These are phyloP conservation scores for Macrophya annulata DNA, from an alignment of 2,888 invertebrate genomes.

Conservation along the genomic window DNA sequence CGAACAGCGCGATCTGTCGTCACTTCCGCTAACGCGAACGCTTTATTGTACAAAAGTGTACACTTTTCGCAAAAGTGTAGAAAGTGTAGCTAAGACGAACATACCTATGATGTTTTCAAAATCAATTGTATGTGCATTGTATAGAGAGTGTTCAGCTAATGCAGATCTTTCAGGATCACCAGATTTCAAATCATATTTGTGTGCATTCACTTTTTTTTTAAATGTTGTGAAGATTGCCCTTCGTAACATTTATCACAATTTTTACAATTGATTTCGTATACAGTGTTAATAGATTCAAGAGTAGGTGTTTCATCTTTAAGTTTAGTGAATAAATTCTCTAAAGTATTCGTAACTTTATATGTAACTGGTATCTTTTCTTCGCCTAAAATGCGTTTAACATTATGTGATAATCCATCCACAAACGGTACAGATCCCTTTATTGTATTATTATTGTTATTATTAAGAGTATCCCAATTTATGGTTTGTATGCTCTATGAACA, in stretches of 20 bases:
- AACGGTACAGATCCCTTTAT: not conserved
- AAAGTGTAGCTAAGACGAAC: too few relatives aligned
- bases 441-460: not conserved
- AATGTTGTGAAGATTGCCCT: not conserved
- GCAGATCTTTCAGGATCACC: not conserved
- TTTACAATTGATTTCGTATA: not conserved
- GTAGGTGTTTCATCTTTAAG: not conserved
- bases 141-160: not conserved
- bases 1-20: too few relatives aligned
- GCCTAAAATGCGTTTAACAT: not conserved
- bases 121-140: not conserved
- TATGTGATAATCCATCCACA: not conserved
- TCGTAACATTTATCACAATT: not conserved
- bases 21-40: too few relatives aligned
- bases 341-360: not conserved
- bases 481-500: conserved; percentile 48
- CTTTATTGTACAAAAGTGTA: too few relatives aligned
- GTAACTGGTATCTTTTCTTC: too few relatives aligned
- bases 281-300: not conserved
- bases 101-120: not conserved
- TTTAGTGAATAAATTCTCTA: not conserved
- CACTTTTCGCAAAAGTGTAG: too few relatives aligned
- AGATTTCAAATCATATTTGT: not conserved
- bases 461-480: not conserved
- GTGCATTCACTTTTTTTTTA: not conserved